Evolutionary conservation across 2,113 vertebrate species (phyloP), one percentile per base, ranked within the genome.

Genomic region (Corapipo altera): DNA sequence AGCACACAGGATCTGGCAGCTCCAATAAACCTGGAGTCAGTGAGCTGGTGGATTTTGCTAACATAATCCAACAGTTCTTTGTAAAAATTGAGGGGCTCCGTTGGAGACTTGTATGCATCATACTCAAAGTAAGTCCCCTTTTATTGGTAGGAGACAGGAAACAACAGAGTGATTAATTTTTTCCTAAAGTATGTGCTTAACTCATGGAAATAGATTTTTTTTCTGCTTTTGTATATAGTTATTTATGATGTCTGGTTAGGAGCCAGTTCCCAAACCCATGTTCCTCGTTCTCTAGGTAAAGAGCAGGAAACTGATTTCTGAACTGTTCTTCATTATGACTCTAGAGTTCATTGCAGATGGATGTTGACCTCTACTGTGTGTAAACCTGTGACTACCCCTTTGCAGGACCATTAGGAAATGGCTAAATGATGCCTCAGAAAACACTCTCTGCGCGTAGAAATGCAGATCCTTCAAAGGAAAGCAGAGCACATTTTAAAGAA

Each of bases 61-160:
- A 26, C 32, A 2, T 7, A 17, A 75, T 37, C 58, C 90, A 89
- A 15, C 20, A 12, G 26, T 18, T 92, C 66, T 85, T 61, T 21
- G 13, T 79, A 35, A 93, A 85, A 88, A 41, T 9, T 2, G 26
- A 91, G 65, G 27, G 48, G 20, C 35, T 91, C 24, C 43, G 48
- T 57, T 78, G 66, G 69, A 82, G 46, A 58, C 22, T 30, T 70
- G n/a, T 30, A 23, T 57, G 37, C 32, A 64, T 64, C 64, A 15
- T 75, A 37, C 10, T 75, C 82, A 19, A 90, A 88, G 21, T 74
- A 90, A 78, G 49, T 64, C 44, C n/a, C 8, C 44, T 93, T 85
- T 96, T 91, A 72, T 91, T 86, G 83, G 79, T 46, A 75, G 41
- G 93, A 93, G 79, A 75, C 83, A 78, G 93, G 92, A 95, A 92